phyloP scores from a whole-genome alignment of 2,888 invertebrate genomes.

The Xanthorhoe designata region DNA sequence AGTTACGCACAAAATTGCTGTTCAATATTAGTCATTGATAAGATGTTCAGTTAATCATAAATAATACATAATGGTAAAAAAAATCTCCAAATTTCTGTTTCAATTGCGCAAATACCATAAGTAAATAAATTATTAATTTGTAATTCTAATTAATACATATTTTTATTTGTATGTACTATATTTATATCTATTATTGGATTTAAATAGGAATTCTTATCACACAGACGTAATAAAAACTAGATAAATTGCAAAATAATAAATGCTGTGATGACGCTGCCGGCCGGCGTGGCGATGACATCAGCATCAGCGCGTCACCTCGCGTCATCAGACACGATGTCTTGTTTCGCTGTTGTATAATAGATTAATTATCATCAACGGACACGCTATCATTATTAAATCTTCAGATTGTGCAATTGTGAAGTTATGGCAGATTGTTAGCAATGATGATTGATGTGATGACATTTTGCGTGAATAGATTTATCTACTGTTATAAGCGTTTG shows the following conservation, averaged over 20 bases:
- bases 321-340: conserved; percentile 71
- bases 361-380: conserved; percentile 69
- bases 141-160: too few species aligned
- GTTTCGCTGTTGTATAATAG: conserved; percentile 58
- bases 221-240: conserved; percentile 33
- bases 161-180: too few species aligned
- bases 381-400: conserved; percentile 64
- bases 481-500: conserved; percentile 36
- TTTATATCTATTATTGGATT: conserved; percentile 6
- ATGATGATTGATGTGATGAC: conserved; percentile 50
- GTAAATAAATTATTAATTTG: too few species aligned
- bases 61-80: too few species aligned
- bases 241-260: conserved; percentile 35
- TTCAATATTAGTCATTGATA: conserved; percentile 10
- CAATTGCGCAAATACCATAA: too few species aligned
- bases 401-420: conserved; percentile 55
- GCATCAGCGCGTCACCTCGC: conserved; percentile 69
- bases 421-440: conserved; percentile 50
- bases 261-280: conserved; percentile 61
- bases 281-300: conserved; percentile 77
- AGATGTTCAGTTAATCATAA: conserved; percentile 1
- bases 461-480: conserved; percentile 3
- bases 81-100: too few species aligned
- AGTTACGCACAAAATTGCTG: conserved; percentile 8
- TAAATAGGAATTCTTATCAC: conserved; percentile 16